Percentiles rank a stretch among this genome's conserved stretches.
Evolutionary conservation across 2,797 vertebrate species (phyloP).

Genomic region (Micrastur ruficollis): DNA sequence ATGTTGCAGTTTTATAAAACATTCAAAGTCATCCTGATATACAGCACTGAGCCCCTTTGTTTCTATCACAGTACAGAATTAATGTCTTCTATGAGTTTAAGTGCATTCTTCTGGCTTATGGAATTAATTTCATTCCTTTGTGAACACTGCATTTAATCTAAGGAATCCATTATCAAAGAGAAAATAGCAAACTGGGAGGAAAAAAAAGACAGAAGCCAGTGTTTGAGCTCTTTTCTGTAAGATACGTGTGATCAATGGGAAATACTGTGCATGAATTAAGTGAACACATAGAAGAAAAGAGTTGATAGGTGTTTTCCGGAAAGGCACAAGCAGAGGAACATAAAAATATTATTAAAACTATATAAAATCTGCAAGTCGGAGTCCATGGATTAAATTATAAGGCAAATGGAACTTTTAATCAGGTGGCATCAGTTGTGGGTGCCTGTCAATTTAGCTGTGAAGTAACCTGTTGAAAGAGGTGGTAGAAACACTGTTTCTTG

Average conservation of each 20-base stretch:
- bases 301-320: accelerated
- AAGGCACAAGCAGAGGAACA: not conserved
- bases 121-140: not conserved
- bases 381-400: not conserved
- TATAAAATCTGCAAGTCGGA: not conserved
- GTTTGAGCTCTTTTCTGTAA: not conserved
- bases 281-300: not conserved
- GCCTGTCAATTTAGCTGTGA: not conserved
- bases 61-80: not conserved
- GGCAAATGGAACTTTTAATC: not conserved
- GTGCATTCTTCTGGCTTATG: not conserved
- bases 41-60: not conserved
- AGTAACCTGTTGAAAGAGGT: not conserved
- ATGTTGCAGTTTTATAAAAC: not conserved
- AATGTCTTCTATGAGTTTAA: not conserved
- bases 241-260: not conserved
- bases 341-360: not conserved
- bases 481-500: not conserved
- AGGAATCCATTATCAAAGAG: not conserved
- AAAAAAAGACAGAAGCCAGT: not conserved
- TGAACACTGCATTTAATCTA: not conserved
- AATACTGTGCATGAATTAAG: not conserved
- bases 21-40: not conserved
- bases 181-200: not conserved
- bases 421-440: not conserved